Conservation (phyloP, 2,797 vertebrate species). For the Hypotaenidia okinawae region DNA sequence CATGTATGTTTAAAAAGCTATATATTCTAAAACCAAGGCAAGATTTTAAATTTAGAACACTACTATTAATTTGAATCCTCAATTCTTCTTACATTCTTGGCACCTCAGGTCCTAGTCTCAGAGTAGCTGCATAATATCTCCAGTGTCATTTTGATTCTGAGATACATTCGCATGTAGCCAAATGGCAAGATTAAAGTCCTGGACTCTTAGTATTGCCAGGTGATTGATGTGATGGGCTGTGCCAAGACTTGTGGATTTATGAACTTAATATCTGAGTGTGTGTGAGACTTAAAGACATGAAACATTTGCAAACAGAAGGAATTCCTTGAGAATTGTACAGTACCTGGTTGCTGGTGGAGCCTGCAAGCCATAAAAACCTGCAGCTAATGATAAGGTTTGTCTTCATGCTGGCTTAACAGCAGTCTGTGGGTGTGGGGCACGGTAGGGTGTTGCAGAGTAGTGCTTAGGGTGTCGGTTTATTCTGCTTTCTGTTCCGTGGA, state of each 20-base stretch:
- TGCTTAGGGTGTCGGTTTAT: background rate
- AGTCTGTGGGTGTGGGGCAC: background rate
- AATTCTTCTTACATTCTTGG: background rate
- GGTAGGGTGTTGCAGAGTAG: background rate
- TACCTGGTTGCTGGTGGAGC: background rate
- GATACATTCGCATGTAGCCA: too few relatives aligned
- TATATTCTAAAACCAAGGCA: background rate
- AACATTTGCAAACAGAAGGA: background rate
- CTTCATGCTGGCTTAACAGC: background rate
- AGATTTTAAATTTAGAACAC: background rate
- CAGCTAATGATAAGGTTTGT: constrained; percentile 18
- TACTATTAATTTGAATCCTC: background rate
- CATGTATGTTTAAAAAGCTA: background rate
- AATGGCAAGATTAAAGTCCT: background rate
- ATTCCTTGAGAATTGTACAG: background rate
- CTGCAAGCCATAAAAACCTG: background rate
- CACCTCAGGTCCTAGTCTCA: background rate
- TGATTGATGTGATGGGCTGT: background rate
- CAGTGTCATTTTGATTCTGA: background rate
- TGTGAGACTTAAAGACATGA: background rate
- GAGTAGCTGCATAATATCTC: background rate
- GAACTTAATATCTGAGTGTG: background rate
- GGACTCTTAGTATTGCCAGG: background rate
- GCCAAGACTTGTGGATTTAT: background rate
- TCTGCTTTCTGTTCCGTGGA: background rate